These are phyloP conservation scores for Riptortus pedestris DNA, from an alignment of 1,140 invertebrate species.

Conservation along the genomic window DNA sequence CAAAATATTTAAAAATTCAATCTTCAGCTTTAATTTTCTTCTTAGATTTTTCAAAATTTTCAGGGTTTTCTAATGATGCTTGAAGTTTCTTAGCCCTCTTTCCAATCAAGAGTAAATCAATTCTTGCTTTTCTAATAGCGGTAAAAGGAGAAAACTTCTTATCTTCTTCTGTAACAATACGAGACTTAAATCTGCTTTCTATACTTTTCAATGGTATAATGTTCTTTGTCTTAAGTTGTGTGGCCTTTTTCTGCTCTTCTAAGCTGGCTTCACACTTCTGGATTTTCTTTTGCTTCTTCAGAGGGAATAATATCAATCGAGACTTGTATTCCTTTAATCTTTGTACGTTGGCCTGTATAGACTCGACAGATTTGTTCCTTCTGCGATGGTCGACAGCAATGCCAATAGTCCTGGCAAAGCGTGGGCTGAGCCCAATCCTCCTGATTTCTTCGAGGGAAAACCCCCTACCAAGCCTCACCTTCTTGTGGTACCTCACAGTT, in stretches of 20 bases:
- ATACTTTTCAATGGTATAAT: constrained; percentile 76
- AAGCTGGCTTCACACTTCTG: constrained; percentile 87
- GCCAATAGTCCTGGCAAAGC: constrained; percentile 82
- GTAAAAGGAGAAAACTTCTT: constrained; percentile 84
- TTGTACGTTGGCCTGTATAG: constrained; percentile 88
- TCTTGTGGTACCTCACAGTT: constrained; percentile 81
- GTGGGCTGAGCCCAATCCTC: constrained; percentile 69
- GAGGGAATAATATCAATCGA: constrained; percentile 93
- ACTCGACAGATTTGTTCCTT: constrained; percentile 89
- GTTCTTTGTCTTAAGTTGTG: constrained; percentile 68
- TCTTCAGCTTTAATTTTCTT: constrained; percentile 27
- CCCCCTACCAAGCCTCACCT: constrained; percentile 83
- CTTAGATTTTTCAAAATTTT: constrained; percentile 50
- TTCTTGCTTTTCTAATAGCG: constrained; percentile 76
- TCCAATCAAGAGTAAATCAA: constrained; percentile 79
- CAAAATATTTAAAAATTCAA: constrained; percentile 13
- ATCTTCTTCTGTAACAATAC: constrained; percentile 77
- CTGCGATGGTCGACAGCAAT: constrained; percentile 90
- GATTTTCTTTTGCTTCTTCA: constrained; percentile 61
- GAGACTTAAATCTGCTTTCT: constrained; percentile 59
- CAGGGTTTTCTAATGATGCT: constrained; percentile 86
- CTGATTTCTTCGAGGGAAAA: constrained; percentile 94
- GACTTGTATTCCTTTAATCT: constrained; percentile 90
- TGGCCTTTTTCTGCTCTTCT: constrained; percentile 85
- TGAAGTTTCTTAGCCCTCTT: constrained; percentile 85